Percentiles rank a stretch among this genome's conserved stretches.
phyloP scores from a whole-genome alignment of 2,113 vertebrate species.

The Hoplias malabaricus region DNA sequence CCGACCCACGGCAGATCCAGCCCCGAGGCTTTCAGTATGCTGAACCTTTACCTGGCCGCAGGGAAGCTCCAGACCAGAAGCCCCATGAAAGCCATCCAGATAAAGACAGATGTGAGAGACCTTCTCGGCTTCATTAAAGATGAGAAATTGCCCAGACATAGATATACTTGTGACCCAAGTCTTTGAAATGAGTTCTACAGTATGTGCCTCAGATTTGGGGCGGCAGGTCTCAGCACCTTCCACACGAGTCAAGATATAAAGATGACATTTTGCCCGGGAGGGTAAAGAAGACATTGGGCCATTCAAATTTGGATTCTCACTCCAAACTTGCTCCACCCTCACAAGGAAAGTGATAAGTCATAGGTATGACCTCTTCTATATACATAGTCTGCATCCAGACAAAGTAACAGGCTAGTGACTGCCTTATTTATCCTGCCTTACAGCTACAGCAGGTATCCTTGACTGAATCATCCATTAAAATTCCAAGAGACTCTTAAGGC shows the following conservation, averaged over 20 bases:
- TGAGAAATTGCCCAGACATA: not conserved
- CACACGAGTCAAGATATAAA: not conserved
- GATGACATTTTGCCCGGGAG: slow-evolving; percentile 3
- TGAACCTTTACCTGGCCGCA: not conserved
- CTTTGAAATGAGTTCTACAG: not conserved
- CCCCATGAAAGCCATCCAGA: not conserved
- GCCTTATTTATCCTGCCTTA: too few species aligned
- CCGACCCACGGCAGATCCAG: not conserved
- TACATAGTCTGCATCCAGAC: too few species aligned
- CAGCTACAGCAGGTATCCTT: too few species aligned
- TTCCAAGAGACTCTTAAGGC: too few species aligned
- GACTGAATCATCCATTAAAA: too few species aligned
- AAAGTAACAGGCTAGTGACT: too few species aligned
- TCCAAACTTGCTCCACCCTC: not conserved
- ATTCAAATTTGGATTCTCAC: not conserved
- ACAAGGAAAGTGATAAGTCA: too few species aligned
- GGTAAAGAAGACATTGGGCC: not conserved
- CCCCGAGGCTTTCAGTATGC: slow-evolving; percentile 1
- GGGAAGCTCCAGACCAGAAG: not conserved
- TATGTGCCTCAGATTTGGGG: not conserved
- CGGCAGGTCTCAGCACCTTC: not conserved
- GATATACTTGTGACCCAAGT: slow-evolving; percentile 14
- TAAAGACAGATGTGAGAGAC: slow-evolving; percentile 9
- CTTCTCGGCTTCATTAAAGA: slow-evolving; percentile 20
- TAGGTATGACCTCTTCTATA: too few species aligned